Conservation (phyloP, 2,888 invertebrate species). For the Thereva unica region DNA sequence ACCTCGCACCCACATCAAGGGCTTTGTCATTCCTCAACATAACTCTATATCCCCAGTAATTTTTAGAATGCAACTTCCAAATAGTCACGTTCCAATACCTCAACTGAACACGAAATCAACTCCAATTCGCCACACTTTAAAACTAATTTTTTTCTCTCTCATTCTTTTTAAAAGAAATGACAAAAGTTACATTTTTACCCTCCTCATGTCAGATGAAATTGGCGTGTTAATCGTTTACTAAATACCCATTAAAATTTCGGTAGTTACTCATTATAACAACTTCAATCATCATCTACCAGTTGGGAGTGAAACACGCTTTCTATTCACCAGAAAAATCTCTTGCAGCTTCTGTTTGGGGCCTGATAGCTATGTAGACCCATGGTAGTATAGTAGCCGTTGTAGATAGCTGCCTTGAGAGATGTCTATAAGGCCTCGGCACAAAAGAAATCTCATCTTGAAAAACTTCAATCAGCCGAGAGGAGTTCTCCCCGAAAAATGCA, state of each 20-base stretch:
- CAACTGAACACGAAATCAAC: no score
- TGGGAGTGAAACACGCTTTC: constrained; percentile 25
- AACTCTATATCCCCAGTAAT: no score
- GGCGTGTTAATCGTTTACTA: constrained; percentile 28
- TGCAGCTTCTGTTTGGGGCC: constrained; percentile 17
- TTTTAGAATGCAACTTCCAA: no score
- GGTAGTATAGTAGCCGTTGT: no score
- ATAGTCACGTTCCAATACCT: no score
- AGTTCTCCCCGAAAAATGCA: background rate
- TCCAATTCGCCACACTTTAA: no score
- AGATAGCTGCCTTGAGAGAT: no score
- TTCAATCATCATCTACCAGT: constrained; percentile 28
- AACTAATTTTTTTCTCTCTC: no score
- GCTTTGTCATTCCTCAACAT: no score
- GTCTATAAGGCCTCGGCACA: background rate
- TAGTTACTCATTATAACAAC: constrained; percentile 31
- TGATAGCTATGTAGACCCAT: constrained; percentile 10
- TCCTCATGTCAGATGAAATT: constrained; percentile 20
- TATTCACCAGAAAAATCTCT: constrained; percentile 16
- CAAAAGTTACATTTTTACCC: background rate
- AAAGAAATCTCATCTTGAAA: constrained; percentile 21
- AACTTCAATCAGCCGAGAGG: constrained; percentile 14
- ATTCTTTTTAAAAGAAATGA: no score
- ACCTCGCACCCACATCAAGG: no score
- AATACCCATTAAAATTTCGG: constrained; percentile 14